Conservation (phyloP, 2,888 invertebrate species). For the Allophyes oxyacanthae region DNA sequence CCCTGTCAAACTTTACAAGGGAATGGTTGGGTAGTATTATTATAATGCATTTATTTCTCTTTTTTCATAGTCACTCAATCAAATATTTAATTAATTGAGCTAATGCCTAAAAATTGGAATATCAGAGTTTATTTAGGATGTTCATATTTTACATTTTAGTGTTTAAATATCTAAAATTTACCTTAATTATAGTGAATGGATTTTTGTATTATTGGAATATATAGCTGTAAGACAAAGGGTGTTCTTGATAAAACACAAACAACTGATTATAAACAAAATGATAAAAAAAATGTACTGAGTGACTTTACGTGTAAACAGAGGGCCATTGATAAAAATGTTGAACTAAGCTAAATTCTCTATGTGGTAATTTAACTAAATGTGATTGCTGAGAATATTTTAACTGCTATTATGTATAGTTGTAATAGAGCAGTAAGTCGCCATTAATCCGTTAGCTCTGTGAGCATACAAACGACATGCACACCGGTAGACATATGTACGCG, state of each 20-base stretch:
- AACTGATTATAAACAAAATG: constrained; percentile 87
- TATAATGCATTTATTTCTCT: constrained; percentile 88
- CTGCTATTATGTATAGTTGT: constrained; percentile 85
- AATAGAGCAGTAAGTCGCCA: constrained; percentile 80
- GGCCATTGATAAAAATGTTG: constrained; percentile 89
- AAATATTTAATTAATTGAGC: constrained; percentile 88
- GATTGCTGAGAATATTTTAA: constrained; percentile 88
- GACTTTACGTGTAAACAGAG: constrained; percentile 89
- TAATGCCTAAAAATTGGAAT: constrained; percentile 89
- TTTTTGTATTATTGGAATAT: constrained; percentile 89
- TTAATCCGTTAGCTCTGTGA: constrained; percentile 67
- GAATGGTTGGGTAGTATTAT: constrained; percentile 87
- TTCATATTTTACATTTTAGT: constrained; percentile 90
- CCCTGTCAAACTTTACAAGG: constrained; percentile 77
- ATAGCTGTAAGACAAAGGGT: constrained; percentile 88
- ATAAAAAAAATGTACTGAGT: constrained; percentile 86
- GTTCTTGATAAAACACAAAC: constrained; percentile 87
- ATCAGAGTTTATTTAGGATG: constrained; percentile 90
- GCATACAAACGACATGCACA: constrained; percentile 47
- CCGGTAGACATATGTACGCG: constrained; percentile 36
- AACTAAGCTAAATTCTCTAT: constrained; percentile 89
- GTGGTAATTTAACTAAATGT: constrained; percentile 88
- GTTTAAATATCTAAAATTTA: constrained; percentile 89
- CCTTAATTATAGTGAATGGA: constrained; percentile 89
- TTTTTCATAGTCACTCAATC: constrained; percentile 88